A percentile compares a stretch with the other conserved stretches of the same genome.
These are phyloP conservation scores for Tichodroma muraria DNA, from an alignment of 2,113 vertebrate species.

Conservation along the genomic window DNA sequence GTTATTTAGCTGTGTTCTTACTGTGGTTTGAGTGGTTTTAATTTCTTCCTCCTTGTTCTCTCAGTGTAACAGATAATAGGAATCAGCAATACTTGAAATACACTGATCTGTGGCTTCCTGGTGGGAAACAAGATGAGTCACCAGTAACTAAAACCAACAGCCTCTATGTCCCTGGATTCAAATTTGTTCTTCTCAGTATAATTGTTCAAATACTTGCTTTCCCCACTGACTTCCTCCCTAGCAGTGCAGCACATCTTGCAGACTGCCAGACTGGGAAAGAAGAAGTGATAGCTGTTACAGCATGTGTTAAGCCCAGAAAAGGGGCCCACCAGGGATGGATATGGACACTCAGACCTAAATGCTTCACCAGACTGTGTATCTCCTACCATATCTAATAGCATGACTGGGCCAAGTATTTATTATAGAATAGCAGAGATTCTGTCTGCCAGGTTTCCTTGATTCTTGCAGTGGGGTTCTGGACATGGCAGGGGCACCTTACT, in stretches of 20 bases:
- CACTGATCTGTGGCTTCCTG: slow-evolving; percentile 3
- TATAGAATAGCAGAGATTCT: neutral
- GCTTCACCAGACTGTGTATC: neutral
- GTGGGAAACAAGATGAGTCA: slow-evolving; percentile 22
- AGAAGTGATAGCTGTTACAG: neutral
- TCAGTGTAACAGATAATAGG: neutral
- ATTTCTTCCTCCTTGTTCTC: neutral
- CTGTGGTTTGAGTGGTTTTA: neutral
- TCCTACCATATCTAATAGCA: neutral
- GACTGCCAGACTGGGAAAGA: neutral
- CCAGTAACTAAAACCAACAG: slow-evolving; percentile 22
- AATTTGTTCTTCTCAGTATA: neutral
- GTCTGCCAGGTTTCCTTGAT: neutral
- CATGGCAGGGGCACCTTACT: neutral
- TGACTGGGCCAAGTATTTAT: neutral
- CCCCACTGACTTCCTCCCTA: neutral
- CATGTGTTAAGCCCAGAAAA: neutral
- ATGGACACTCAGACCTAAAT: neutral
- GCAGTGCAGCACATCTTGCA: neutral
- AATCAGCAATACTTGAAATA: slow-evolving; percentile 33
- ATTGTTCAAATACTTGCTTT: neutral
- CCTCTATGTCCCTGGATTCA: neutral
- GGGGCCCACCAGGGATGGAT: neutral
- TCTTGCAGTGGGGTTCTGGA: neutral
- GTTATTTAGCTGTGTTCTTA: neutral